phyloP scores from a whole-genome alignment of 2,888 invertebrate genomes.

The Ametastegia equiseti region DNA sequence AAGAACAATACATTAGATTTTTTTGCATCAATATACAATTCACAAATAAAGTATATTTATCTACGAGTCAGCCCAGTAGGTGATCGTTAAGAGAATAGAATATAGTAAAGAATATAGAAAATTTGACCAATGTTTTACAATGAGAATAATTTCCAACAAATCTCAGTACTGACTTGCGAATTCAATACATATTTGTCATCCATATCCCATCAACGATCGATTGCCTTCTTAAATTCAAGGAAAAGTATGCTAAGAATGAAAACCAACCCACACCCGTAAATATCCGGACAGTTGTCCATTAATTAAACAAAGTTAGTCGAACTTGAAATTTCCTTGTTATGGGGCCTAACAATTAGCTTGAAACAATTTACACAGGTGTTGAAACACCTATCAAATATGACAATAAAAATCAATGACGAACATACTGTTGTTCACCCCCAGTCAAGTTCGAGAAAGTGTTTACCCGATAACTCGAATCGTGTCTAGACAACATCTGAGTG shows the following conservation, averaged over 20 bases:
- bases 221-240: too few relatives aligned
- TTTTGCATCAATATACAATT: neutral
- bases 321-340: neutral
- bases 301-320: neutral
- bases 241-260: too few relatives aligned
- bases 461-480: slow-evolving; percentile 6
- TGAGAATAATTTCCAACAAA: too few relatives aligned
- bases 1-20: neutral
- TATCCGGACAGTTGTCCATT: neutral
- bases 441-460: neutral
- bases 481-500: slow-evolving; percentile 15
- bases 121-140: too few relatives aligned
- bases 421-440: neutral
- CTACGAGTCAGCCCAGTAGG: too few relatives aligned
- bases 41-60: neutral
- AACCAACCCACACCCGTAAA: neutral
- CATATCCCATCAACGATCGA: too few relatives aligned
- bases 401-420: too few relatives aligned
- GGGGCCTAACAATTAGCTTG: neutral
- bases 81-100: too few relatives aligned
- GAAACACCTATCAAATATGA: neutral
- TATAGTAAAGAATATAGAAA: too few relatives aligned
- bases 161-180: too few relatives aligned
- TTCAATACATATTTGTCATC: too few relatives aligned
- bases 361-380: neutral